Evolutionary conservation across 1,140 invertebrate genomes (phyloP).

Genomic region (Manduca sexta): DNA sequence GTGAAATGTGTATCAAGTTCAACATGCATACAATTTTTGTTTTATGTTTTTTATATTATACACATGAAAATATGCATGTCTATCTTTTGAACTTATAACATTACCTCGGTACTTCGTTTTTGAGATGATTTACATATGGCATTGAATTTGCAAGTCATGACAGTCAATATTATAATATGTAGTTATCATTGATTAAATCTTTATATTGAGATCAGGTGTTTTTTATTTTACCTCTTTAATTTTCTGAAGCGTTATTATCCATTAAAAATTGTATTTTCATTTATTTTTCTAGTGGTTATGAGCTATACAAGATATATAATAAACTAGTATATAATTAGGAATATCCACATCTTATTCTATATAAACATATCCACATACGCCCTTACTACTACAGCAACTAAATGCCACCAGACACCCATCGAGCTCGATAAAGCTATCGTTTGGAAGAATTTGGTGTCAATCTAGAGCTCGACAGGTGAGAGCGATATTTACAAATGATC

Average conservation of each 20-base stretch:
- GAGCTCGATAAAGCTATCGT: conserved; percentile 54
- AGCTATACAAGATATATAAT: conserved; percentile 62
- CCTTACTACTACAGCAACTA: conserved; percentile 64
- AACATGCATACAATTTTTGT: too few species aligned
- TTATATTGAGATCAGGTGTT: conserved; percentile 63
- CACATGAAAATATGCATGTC: background rate
- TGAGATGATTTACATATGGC: conserved; percentile 14
- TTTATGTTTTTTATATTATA: background rate
- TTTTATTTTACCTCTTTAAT: conserved; percentile 8
- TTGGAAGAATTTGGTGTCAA: conserved; percentile 66
- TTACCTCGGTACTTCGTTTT: background rate
- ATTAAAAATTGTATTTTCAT: conserved; percentile 41
- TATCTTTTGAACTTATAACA: conserved; percentile 4
- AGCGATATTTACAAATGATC: conserved; percentile 60
- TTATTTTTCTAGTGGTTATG: conserved; percentile 45
- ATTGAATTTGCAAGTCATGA: conserved; percentile 28
- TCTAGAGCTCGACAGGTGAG: conserved; percentile 49
- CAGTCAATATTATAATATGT: conserved; percentile 15
- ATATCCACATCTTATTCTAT: conserved; percentile 70
- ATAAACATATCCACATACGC: conserved; percentile 67
- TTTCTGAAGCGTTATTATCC: conserved; percentile 35
- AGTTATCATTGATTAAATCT: conserved; percentile 30
- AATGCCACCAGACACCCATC: conserved; percentile 59
- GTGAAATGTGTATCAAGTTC: background rate
- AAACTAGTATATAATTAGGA: conserved; percentile 59